Percentiles rank a stretch among this genome's conserved stretches.
These are phyloP conservation scores for Aphaenogaster ashmeadi DNA, from an alignment of 1,140 invertebrate species.

Conservation along the genomic window DNA sequence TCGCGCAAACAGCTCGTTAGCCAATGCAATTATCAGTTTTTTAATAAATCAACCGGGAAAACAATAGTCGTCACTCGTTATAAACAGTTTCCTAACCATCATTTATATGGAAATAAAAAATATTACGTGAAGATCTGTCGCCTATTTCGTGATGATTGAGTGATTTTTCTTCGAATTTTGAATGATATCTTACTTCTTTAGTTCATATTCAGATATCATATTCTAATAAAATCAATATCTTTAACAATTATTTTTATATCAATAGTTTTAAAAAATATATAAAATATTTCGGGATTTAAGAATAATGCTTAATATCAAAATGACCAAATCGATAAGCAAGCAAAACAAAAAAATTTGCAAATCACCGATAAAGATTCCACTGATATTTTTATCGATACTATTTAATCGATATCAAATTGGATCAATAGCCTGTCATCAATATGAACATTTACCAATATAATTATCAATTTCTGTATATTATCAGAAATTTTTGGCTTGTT, in stretches of 20 bases:
- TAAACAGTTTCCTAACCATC: constrained; percentile 2
- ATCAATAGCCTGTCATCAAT: not conserved
- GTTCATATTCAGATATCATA: not conserved
- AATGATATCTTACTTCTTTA: not conserved
- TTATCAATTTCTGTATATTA: no score
- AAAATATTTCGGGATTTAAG: not conserved
- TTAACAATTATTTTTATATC: constrained; percentile 1
- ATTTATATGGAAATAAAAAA: not conserved
- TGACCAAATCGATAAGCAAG: not conserved
- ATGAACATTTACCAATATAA: not conserved
- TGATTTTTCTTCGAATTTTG: not conserved
- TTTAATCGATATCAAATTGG: not conserved
- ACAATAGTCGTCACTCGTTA: not conserved
- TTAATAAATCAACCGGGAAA: constrained; percentile 32
- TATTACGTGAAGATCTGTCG: not conserved
- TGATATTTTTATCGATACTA: not conserved
- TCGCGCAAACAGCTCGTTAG: constrained; percentile 42
- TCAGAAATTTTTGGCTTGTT: no score
- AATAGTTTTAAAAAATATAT: not conserved
- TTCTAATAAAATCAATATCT: not conserved
- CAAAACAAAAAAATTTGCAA: not conserved
- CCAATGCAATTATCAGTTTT: constrained; percentile 40
- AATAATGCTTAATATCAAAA: constrained; percentile 1
- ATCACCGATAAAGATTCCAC: not conserved
- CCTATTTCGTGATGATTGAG: not conserved